Evolutionary conservation across 2,888 invertebrate species (phyloP), one percentile per base, ranked within the genome.

Genomic region (Ophion ventricosus): DNA sequence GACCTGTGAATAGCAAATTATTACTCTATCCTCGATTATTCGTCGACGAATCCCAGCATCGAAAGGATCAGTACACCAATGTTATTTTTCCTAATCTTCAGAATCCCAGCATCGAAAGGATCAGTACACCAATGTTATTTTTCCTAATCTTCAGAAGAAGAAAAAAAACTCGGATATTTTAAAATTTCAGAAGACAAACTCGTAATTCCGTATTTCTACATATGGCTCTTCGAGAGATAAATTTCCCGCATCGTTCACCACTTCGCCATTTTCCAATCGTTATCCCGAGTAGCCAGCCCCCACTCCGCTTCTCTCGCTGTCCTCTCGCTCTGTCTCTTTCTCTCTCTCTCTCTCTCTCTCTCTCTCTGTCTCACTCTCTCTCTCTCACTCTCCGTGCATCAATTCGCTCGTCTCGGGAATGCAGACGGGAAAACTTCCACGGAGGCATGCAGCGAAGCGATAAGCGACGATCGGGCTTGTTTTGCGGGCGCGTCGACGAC

Each of bases 381-480:
- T 23, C 54, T 23, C 25, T 59, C n/a, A n/a, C 61, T 49, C 26
- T 63, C 10, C 11, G 25, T 20, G 76, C 79, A 57, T 63, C 82
- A 78, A 82, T 81, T 84, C 67, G 72, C 79, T 84, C 80, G 66
- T 67, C 78, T 80, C 67, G 73, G 54, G 83, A 81, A 59, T 80
- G 79, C 79, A 66, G 79, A 77, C 79, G 54, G 57, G 70, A n/a
- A 79, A 64, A 73, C 69, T 63, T 59, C 76, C 59, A 76, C 78
- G 56, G 79, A 59, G 56, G 63, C 63, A 64, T 64, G 49, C 69
- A 59, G 64, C 56, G 63, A 66, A 49, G 66, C 66, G 79, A 74
- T 80, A 76, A 80, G 56, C 76, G 69, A 29, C 54, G 79, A 59
- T 78, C 78, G 83, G 74, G 67, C 80, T 83, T 84, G 83, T 87